Conservation (phyloP, 2,113 vertebrate species). For the Spermophilus dauricus region DNA sequence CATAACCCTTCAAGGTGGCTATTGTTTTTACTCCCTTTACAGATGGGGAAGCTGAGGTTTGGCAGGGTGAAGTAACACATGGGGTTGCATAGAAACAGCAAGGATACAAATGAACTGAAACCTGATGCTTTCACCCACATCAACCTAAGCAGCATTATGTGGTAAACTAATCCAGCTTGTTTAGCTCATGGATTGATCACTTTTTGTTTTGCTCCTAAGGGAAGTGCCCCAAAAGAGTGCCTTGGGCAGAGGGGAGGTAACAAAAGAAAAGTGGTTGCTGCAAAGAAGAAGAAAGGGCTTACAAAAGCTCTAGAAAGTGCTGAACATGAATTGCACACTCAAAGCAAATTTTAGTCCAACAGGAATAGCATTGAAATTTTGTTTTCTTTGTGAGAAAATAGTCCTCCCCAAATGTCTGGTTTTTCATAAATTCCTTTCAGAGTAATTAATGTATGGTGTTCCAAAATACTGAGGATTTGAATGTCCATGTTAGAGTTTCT, state of each 20-base stretch:
- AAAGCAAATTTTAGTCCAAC: neutral
- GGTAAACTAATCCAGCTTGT: neutral
- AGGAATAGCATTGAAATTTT: neutral
- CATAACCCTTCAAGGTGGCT: neutral
- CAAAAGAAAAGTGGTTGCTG: neutral
- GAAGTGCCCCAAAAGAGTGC: neutral
- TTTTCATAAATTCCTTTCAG: conserved; percentile 49
- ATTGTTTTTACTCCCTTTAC: neutral
- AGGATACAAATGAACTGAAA: conserved; percentile 44
- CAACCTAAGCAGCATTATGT: neutral
- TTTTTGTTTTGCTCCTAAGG: conserved; percentile 12
- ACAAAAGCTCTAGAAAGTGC: neutral
- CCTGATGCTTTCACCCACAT: neutral
- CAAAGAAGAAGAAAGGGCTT: neutral
- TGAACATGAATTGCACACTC: neutral
- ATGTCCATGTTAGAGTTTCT: neutral
- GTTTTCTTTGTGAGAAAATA: neutral
- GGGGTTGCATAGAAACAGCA: neutral
- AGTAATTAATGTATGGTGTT: neutral
- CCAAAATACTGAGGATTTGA: conserved; percentile 37
- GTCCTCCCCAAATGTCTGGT: neutral
- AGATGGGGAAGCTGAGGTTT: conserved; percentile 78
- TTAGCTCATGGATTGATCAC: neutral
- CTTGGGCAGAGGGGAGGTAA: neutral
- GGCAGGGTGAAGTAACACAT: conserved; percentile 53